Conservation (phyloP, 2,797 vertebrate genomes). For the Emydoidea blandingii region DNA sequence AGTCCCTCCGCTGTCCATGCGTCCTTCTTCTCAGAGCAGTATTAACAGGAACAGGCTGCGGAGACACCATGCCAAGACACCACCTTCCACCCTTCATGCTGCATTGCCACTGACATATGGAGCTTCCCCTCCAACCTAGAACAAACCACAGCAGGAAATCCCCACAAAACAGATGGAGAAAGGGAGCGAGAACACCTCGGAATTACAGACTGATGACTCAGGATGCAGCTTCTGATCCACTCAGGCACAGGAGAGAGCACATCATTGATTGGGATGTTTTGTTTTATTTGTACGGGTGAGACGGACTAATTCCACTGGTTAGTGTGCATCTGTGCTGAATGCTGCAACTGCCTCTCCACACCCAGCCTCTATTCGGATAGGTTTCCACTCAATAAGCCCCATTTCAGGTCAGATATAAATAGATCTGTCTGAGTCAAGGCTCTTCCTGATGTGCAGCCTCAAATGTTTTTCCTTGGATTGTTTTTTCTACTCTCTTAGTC, state of each 20-base stretch:
- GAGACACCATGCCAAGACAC: not conserved
- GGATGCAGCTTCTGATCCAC: not conserved
- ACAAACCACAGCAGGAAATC: constrained; percentile 22
- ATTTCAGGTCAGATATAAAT: constrained; percentile 80
- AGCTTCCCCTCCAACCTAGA: constrained; percentile 52
- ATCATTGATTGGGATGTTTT: not conserved
- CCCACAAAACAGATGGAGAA: not conserved
- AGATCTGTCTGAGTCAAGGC: constrained; percentile 71
- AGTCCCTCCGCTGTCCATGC: constrained; percentile 60
- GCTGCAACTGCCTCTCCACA: constrained; percentile 54
- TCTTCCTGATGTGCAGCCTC: constrained; percentile 69
- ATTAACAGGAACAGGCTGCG: constrained; percentile 50
- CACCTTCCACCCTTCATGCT: not conserved
- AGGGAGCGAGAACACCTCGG: not conserved
- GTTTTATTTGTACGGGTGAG: constrained; percentile 31
- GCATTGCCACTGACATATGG: not conserved
- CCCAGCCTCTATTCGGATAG: constrained; percentile 63
- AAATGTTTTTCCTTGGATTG: constrained; percentile 67
- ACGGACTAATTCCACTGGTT: not conserved
- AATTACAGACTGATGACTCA: not conserved
- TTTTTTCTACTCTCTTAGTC: constrained; percentile 55
- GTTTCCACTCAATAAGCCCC: constrained; percentile 73
- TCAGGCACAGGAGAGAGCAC: not conserved
- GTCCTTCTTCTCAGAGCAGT: constrained; percentile 79
- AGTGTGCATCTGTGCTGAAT: constrained; percentile 52